Base-by-base conservation (phyloP, 2,888 invertebrate species). In the Atherix ibis region DNA sequence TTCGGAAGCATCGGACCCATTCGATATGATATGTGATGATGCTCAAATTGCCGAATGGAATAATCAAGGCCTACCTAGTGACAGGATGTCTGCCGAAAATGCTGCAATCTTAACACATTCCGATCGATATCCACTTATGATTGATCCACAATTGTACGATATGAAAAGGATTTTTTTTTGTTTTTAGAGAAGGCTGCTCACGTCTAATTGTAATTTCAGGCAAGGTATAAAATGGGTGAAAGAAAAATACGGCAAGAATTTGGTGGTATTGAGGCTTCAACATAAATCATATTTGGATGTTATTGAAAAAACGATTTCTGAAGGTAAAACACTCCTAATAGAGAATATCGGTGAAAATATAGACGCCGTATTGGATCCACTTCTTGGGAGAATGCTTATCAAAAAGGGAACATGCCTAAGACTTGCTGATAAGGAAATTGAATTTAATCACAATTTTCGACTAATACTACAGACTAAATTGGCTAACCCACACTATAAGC, bases 201-300 rank as follows among this genome's bases (percentile, higher is more conserved):
- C n/a, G n/a, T n/a, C n/a, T n/a, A n/a, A n/a, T 22, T 35, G 27
- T 34, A 25, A 25, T 40, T 37, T 26, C 32, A 71, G 71, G 31
- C 88, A 89, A 67, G 89, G 87, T 13, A 71, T 91, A 34, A 92
- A 91, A 58, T 94, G 94, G 94, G 89, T 95, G 40, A 92, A 89
- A 62, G 77, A 70, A n/a, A 78, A 71, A 49, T 92, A 80, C 56
- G 81, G 81, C 1, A 71, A 72, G 0, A 56, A 66, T 2, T 59
- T 94, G 28, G 71, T 74, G 32, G 73, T 84, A 4, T 66, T 89
- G 9, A 71, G 89, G 19, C 64, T 89, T 22, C 81, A 81, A 0
- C 79, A 80, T 52, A 76, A 74, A 42, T 81, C 76, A 48, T 92
- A 89, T 57, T 58, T 94, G 46, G 89, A 89, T 47, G 68, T 67